Base-by-base conservation (phyloP, 2,888 invertebrate genomes). In the Dasypolia templi region DNA sequence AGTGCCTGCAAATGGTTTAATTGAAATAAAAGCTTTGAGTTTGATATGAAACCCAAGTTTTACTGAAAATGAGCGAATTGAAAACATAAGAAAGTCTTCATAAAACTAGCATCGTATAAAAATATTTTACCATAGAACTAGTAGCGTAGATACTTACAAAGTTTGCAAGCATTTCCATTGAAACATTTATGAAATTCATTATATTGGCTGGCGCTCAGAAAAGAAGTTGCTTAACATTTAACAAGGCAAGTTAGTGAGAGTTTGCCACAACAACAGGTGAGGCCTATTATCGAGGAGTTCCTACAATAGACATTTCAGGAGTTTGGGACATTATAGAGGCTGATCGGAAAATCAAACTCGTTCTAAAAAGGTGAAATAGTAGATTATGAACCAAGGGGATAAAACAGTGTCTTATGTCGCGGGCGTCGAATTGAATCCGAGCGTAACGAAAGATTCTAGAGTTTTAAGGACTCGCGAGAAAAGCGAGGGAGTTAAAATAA, bases 241-340 rank as follows among this genome's bases (percentile, higher is more conserved):
- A 86, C 86, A 81, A 87, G 85, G 76, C 65, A 83, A 86, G 87
- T 86, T 87, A 39, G 74, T 51, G 26, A 55, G 78, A 83, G 82
- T 85, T 51, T 35, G 11, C 71, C 75, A 51, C 66, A 83, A 77
- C 73, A 74, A 73, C 73, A 86, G 83, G 87, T 85, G 70, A 69
- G 56, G 72, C 66, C 67, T 72, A 80, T 72, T 79, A 72, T 73
- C 35, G 63, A 77, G 32, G 35, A 76, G 26, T 42, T 46, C 56
- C 11, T 56, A 32, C 39, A 55, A 61, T 26, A 76, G 29, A 81
- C 14, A 82, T 82, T 68, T n/a, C 53, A 17, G 11, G 12, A 64
- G n/a, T 61, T 65, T 65, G 63, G 39, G 44, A 64, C 19, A 14
- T 53, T 59, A 42, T 26, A 55, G 12, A 53, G 26, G 29, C 17